Evolutionary conservation across 2,113 vertebrate genomes (phyloP).

Genomic region (Melanocharis versteri): DNA sequence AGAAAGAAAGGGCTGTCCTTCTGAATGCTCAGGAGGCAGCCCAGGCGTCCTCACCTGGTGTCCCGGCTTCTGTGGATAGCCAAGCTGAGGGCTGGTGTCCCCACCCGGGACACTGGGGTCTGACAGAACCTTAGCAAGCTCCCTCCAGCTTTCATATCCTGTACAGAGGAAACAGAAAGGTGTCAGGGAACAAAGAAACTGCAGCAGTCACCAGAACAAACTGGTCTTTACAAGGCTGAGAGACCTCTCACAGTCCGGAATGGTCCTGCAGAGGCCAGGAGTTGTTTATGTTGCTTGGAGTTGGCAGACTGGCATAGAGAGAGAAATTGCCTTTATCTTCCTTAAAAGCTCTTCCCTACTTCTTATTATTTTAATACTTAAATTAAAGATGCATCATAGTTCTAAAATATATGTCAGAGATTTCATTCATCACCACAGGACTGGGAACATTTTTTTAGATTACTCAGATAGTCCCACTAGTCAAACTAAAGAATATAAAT

Average conservation of each 20-base stretch:
- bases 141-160: conserved; percentile 76
- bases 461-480: background rate
- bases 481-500: background rate
- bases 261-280: background rate
- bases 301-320: background rate
- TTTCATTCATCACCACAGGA: background rate
- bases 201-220: background rate
- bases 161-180: background rate
- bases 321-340: background rate
- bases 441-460: background rate
- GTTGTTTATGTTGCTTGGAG: background rate
- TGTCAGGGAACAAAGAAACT: background rate
- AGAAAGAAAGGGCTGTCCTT: background rate
- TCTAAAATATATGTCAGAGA: background rate
- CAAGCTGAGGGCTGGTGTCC: conserved; percentile 48
- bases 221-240: background rate
- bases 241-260: background rate
- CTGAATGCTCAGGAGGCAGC: background rate
- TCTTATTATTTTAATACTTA: background rate
- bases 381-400: background rate
- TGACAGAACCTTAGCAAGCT: conserved; percentile 73
- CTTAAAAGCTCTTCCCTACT: background rate
- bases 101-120: conserved; percentile 32
- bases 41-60: conserved; percentile 46
- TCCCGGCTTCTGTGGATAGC: background rate